Evolutionary conservation across 2,797 vertebrate genomes (phyloP).

Genomic region (Sebastes reedi): DNA sequence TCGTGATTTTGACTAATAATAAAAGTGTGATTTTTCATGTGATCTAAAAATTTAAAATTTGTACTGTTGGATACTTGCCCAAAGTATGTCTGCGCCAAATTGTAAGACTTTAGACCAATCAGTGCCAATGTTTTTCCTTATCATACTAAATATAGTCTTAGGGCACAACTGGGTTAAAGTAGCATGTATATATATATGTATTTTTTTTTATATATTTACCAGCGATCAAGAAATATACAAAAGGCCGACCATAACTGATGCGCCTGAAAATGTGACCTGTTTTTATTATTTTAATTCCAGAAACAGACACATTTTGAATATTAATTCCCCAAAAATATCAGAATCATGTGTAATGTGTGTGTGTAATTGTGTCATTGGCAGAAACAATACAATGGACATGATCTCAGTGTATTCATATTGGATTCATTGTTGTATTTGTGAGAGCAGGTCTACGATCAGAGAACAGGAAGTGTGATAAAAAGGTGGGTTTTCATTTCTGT

Average conservation of each 20-base stretch:
- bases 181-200: too few relatives aligned
- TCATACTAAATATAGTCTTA: neutral
- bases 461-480: slow-evolving; percentile 54
- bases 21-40: too few relatives aligned
- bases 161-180: neutral
- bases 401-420: neutral
- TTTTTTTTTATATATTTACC: neutral
- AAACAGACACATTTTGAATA: neutral
- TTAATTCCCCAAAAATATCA: neutral
- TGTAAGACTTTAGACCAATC: neutral
- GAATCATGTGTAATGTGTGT: neutral
- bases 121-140: neutral
- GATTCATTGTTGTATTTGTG: neutral
- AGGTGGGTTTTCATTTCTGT: slow-evolving; percentile 49
- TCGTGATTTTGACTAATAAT: rapidly evolving
- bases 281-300: neutral
- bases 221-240: neutral
- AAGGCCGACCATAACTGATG: neutral
- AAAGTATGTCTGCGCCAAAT: too few relatives aligned
- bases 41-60: too few relatives aligned
- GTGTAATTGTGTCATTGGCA: neutral
- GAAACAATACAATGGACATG: neutral
- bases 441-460: neutral
- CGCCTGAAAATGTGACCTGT: neutral
- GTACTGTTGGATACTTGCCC: too few relatives aligned